A percentile compares a stretch with the other conserved stretches of the same genome.
Conservation (phyloP, 2,113 vertebrate genomes). For the Clarias macrocephalus region DNA sequence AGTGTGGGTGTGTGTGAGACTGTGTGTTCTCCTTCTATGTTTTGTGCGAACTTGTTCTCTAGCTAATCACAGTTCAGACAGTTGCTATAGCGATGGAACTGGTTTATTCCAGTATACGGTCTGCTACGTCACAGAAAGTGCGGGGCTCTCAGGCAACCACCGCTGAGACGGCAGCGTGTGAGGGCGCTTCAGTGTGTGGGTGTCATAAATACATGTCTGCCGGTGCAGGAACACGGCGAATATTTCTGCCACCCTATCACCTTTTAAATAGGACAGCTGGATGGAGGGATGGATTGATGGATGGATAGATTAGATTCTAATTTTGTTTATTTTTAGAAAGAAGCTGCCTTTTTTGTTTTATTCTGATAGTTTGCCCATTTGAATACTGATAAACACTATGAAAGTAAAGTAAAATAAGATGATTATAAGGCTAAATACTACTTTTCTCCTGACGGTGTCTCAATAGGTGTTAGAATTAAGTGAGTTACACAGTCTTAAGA, state of each 20-base stretch:
- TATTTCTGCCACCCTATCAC: conserved; percentile 11
- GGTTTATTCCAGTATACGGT: conserved; percentile 47
- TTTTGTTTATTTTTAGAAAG: background rate
- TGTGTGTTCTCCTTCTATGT: conserved; percentile 35
- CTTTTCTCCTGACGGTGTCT: background rate
- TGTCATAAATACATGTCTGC: conserved; percentile 38
- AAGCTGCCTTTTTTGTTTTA: background rate
- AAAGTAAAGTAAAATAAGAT: background rate
- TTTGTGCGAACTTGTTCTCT: conserved; percentile 39
- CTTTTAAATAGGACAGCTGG: background rate
- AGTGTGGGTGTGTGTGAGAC: conserved; percentile 33
- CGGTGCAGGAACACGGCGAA: background rate
- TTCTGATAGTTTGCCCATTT: background rate
- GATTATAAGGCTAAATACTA: background rate
- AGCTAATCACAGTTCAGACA: conserved; percentile 49
- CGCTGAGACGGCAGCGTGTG: conserved; percentile 3
- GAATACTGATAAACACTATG: background rate
- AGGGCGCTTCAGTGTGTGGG: conserved; percentile 17
- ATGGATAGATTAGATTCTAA: background rate
- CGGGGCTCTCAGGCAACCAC: conserved; percentile 39
- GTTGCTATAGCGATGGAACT: conserved; percentile 47
- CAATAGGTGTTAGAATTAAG: background rate
- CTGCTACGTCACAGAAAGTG: conserved; percentile 46
- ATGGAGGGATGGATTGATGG: background rate
- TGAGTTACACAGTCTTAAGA: background rate